These are phyloP conservation scores for Pyrocoelia pectoralis DNA, from an alignment of 2,888 invertebrate genomes.

Conservation along the genomic window DNA sequence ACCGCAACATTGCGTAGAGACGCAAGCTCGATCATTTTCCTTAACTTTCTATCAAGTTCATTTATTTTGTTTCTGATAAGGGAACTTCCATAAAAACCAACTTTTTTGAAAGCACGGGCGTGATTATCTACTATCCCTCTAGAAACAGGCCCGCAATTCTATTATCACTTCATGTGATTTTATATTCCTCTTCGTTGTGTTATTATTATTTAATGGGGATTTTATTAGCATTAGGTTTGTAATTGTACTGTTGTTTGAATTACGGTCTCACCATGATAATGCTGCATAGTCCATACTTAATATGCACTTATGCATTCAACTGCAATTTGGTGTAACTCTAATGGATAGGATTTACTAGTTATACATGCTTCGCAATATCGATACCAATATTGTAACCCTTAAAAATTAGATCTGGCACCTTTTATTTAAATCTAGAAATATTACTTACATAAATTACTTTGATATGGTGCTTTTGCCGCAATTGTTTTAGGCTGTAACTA, in stretches of 20 bases:
- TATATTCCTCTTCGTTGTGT: no score
- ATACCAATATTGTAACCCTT: neutral
- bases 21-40: slow-evolving; percentile 47
- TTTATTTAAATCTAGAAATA: neutral
- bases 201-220: neutral
- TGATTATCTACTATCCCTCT: neutral
- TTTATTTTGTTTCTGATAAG: slow-evolving; percentile 32
- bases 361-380: neutral
- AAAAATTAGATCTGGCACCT: no score
- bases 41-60: slow-evolving; percentile 36
- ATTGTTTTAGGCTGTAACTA: slow-evolving; percentile 33
- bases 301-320: neutral
- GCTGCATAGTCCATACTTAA: neutral
- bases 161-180: neutral
- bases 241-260: neutral
- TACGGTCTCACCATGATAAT: neutral
- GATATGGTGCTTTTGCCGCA: neutral
- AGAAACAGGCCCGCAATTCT: neutral
- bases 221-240: neutral
- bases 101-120: slow-evolving; percentile 11
- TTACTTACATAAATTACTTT: neutral
- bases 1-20: slow-evolving; percentile 46
- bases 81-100: slow-evolving; percentile 21
- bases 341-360: neutral
- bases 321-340: neutral